Evolutionary conservation across 92 coral and sea anemone species (phyloP), one percentile per base, ranked within the genome.

Genomic region (Parazoanthus darwini): DNA sequence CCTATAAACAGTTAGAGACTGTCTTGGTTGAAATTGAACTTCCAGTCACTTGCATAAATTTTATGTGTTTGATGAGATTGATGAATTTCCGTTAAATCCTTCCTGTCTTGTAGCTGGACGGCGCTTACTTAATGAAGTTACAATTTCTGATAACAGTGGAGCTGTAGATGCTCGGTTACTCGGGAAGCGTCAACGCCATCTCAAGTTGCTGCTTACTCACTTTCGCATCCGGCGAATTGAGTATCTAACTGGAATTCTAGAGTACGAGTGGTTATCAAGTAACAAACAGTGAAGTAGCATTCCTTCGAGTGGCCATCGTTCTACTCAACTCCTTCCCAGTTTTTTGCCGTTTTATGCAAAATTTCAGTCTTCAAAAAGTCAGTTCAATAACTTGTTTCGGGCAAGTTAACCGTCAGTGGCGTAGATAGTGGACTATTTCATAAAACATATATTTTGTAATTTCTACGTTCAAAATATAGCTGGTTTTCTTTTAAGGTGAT

Each of bases 61-160:
- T 29, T 29, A 74, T 82, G 81, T 74, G 59, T 85, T 20, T 70
- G 88, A 70, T 25, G 88, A 74, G 72, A 26, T 77, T 33, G 51
- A 79, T 48, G 89, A 86, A 18, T 54, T 33, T 29, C 89, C 83
- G 39, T 79, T 75, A 77, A 76, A 77, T 74, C 83, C 83, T 63
- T 76, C 76, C 33, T 66, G 66, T 76, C 83, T 86, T 51, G 82
- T 77, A 37, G 51, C 75, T 56, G 89, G 89, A 51, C 85, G 89
- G 36, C 76, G 89, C 22, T 80, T 87, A 46, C 39, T 87, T 39
- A 75, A 76, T 44, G 83, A 87, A 68, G 74, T 68, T 35, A 68
- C 74, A 68, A 68, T 68, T 68, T 68, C 74, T 29, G 74, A 68
- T 33, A 68, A 68, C 74, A 68, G 36, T 68, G 74, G 35, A 68